Evolutionary conservation across 2,888 invertebrate species (phyloP), one percentile per base, ranked within the genome.

Genomic region (Drosophila leonis): DNA sequence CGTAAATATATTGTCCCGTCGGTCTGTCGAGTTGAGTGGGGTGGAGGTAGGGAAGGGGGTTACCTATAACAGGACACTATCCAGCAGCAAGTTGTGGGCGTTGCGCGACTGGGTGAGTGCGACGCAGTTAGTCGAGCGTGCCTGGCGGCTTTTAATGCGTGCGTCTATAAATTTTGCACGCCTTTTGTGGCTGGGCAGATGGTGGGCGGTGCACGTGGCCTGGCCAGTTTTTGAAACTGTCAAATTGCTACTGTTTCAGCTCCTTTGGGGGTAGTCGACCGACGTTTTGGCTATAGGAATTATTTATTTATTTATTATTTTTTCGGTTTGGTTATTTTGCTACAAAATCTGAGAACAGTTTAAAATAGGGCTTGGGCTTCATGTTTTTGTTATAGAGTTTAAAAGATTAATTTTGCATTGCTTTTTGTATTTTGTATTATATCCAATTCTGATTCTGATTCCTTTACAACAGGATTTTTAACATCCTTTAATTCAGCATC

Each of bases 1-100:
- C 88, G 84, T 85, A 85, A 89, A 85, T 85, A 85, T 89, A 89
- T 85, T 89, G 87, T 89, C 81, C 87, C 83, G 84, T 87, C 84
- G 87, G 72, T 69, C 61, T 75, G 72, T 56, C 72, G 49, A 42
- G 55, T 65, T 56, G 60, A 41, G 15, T 44, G 35, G 27, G 55
- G 20, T 3, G 27, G 60, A 48, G 29, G 52, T 4, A n/a, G 33
- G 62, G 42, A 27, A 27, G 64, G 67, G 46, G 61, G n/a, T n/a
- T 65, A 35, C 63, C 51, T 75, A 56, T 64, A 66, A 27, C 61
- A 73, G 71, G 70, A 72, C 61, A 71, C 77, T 64, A 68, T 65
- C 44, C 77, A 51, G 57, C 42, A 63, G 20, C 54, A 65, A 56
- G 61, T 29, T 52, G 46, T 65, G 59, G 62, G 67, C 74, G 42